phyloP scores from a whole-genome alignment of 1,140 invertebrate species.

The Bombus breviceps region DNA sequence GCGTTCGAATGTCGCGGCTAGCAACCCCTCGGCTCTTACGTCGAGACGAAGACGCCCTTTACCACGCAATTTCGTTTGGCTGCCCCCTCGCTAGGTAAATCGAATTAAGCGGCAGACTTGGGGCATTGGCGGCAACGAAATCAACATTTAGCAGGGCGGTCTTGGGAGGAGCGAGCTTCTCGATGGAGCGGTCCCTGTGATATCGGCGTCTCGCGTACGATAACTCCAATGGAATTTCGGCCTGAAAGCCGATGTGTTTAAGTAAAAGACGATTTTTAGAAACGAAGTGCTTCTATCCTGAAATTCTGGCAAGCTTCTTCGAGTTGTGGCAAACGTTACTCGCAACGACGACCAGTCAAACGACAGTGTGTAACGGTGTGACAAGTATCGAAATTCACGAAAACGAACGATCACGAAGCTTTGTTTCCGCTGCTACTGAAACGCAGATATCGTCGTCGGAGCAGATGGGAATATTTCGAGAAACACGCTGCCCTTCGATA shows the following conservation, averaged over 20 bases:
- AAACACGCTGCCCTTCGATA: no score
- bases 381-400: no score
- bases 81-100: slow-evolving; percentile 51
- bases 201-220: neutral
- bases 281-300: no score
- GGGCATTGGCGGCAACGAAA: slow-evolving; percentile 48
- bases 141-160: slow-evolving; percentile 46
- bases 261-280: no score
- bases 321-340: no score
- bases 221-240: neutral
- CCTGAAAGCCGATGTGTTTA: neutral
- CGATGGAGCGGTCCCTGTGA: neutral
- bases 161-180: neutral
- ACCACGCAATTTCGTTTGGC: slow-evolving; percentile 53
- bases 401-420: fast-evolving
- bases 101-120: slow-evolving; percentile 59
- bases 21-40: slow-evolving; percentile 60
- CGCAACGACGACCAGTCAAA: no score
- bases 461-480: no score
- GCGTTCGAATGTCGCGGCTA: slow-evolving; percentile 43
- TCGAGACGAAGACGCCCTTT: slow-evolving; percentile 45
- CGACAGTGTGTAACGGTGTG: no score
- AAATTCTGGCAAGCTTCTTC: no score
- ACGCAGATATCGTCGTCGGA: no score
- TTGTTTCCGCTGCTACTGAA: no score